A percentile compares a stretch with the other conserved stretches of the same genome.
Evolutionary conservation across 1,140 invertebrate species (phyloP).

Genomic region (Theocolax elegans): DNA sequence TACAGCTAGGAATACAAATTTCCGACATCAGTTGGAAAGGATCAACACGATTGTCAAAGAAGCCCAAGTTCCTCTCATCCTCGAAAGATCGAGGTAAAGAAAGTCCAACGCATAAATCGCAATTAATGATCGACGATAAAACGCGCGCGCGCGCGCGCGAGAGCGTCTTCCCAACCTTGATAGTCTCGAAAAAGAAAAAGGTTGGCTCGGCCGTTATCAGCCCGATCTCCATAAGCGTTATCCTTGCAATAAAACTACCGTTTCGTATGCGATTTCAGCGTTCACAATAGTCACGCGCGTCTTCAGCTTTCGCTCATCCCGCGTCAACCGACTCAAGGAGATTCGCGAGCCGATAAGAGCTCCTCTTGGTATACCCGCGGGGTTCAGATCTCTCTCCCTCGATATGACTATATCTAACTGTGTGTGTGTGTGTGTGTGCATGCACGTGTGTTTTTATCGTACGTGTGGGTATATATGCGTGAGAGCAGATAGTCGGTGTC

Average conservation of each 20-base stretch:
- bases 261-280: constrained; percentile 29
- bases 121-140: constrained; percentile 21
- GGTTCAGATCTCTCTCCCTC: constrained; percentile 19
- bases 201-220: neutral
- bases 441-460: too few species aligned
- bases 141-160: too few species aligned
- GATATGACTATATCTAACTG: constrained; percentile 25
- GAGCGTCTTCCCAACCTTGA: too few species aligned
- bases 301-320: constrained; percentile 8
- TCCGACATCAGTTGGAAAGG: too few species aligned
- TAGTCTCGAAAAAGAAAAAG: neutral
- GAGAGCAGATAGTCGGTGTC: neutral
- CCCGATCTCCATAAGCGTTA: constrained; percentile 17
- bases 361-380: neutral
- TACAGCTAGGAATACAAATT: too few species aligned
- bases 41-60: too few species aligned
- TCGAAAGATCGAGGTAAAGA: neutral
- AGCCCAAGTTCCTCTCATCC: too few species aligned
- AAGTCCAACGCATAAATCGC: constrained; percentile 10
- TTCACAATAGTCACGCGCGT: neutral
- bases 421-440: neutral
- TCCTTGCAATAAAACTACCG: constrained; percentile 33
- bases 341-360: constrained; percentile 18
- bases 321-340: constrained; percentile 5
- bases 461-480: neutral